Percentiles rank a stretch among this genome's conserved stretches.
phyloP scores from a whole-genome alignment of 1,140 invertebrate genomes.

The Pygmarrhopalites habei region DNA sequence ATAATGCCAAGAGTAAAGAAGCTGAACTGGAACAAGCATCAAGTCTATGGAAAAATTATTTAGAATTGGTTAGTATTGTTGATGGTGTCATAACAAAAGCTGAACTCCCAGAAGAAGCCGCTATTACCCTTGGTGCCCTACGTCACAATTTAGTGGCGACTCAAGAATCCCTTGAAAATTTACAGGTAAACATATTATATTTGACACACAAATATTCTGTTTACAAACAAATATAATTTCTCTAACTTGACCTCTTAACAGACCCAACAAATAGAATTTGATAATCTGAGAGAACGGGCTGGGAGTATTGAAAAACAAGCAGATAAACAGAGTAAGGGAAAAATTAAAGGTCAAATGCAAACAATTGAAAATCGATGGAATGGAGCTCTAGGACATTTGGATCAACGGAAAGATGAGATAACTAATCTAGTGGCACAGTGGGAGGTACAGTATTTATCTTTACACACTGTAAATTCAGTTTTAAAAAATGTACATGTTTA shows the following conservation, averaged over 20 bases:
- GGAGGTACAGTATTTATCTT: conserved; percentile 56
- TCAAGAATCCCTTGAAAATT: conserved; percentile 64
- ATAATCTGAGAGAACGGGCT: conserved; percentile 58
- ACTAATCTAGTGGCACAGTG: conserved; percentile 63
- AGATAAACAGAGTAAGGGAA: conserved; percentile 53
- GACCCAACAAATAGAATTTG: conserved; percentile 56
- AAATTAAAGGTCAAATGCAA: conserved; percentile 55
- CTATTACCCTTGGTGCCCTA: conserved; percentile 64
- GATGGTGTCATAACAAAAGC: conserved; percentile 62
- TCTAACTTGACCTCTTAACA: conserved; percentile 38
- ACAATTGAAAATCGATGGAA: conserved; percentile 67
- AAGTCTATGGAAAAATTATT: conserved; percentile 72
- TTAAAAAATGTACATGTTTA: too few relatives aligned
- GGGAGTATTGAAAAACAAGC: conserved; percentile 57
- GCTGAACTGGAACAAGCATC: conserved; percentile 66
- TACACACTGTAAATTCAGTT: too few relatives aligned
- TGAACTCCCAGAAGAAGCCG: conserved; percentile 64
- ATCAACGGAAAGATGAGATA: conserved; percentile 55
- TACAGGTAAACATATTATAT: conserved; percentile 48
- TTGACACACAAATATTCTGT: too few relatives aligned
- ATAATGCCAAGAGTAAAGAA: conserved; percentile 66
- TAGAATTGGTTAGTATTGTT: conserved; percentile 64
- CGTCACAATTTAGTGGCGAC: conserved; percentile 73
- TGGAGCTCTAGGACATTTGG: conserved; percentile 60
- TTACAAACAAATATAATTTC: background rate